Base-by-base conservation (phyloP, 92 coral and sea anemone genomes). In the Actinostola sp. region DNA sequence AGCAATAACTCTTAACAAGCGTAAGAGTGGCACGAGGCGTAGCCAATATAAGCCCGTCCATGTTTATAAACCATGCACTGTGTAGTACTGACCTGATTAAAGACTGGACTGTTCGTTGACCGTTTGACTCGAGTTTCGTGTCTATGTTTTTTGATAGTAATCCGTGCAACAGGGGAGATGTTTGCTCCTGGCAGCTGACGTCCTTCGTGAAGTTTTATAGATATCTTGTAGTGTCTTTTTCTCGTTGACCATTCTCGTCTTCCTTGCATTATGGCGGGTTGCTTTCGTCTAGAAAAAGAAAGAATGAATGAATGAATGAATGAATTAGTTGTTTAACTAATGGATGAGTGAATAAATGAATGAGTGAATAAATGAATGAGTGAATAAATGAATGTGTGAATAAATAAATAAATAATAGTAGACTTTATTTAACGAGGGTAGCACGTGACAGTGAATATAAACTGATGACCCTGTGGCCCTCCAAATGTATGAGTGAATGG, bases 51-150 rank as follows among this genome's bases (percentile, higher is more conserved):
- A 11, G 3, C 57, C 24, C 24, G 57, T 20, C 57, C 11, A 20
- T 51, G 10, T 51, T 51, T 6, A 51, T 20, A 17, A 51, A 20
- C 21, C 5, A 48, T 25, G 19, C 24, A 24, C 0, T 3, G 26
- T 19, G n/a, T n/a, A n/a, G n/a, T n/a, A 50, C 54, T 23, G 34
- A 90, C 98, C 97, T 93, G 93, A 59, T 93, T 90, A 66, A 81
- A 93, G 60, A 70, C 88, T 0, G 98, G 98, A 36, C 81, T 83
- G 79, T 93, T 93, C 48, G 98, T 90, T 3, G 98, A 93, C 65
- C 63, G 63, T 63, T 86, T 88, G 2, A 85, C 91, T 32, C 83
- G 51, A 9, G 98, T 90, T 71, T 85, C 86, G 52, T 89, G 82
- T 31, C 79, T 87, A 70, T 90, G 84, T 36, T 88, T 91, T 39